Base-by-base conservation (phyloP, 1,140 invertebrate genomes). In the Leptinotarsa undecemlineata region DNA sequence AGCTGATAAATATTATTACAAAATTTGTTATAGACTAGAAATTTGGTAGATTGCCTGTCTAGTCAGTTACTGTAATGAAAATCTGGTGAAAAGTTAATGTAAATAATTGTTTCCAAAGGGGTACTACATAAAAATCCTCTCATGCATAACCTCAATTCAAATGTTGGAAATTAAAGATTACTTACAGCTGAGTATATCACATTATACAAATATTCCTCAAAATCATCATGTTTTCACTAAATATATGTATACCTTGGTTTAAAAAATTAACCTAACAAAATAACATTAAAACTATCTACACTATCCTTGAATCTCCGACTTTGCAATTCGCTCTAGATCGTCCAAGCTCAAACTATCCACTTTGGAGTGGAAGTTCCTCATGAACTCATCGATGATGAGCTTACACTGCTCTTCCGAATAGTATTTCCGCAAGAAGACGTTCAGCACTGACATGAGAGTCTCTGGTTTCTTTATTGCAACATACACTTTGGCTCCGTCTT, bases 381-480 rank as follows among this genome's bases (percentile, higher is more conserved):
- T 87, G 77, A 88, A 88, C 77, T 85, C 83, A 47, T 85, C 83
- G 1, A 86, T 81, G 13, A 88, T 81, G 11, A 78, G 48, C 48
- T 85, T 84, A 0, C 85, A 82, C 76, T 87, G 87, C 57, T 84
- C 82, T 69, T 88, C 86, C 23, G 81, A 80, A 76, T 88, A 88
- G 71, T 85, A 87, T 78, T 85, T 86, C 23, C 82, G 81, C 64
- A 88, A 84, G n/a, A 86, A 85, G 11, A 83, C 81, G 26, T 80
- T 78, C 5, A 88, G 81, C 8, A 84, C 82, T 23, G 83, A 81
- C 48, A 84, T 79, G 0, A 88, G 72, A n/a, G 81, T 79, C 68
- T 87, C 87, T 14, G 85, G 85, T 71, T 87, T 87, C 79, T 86
- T 87, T 4, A 88, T 81, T 11, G 87, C 84, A 13, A 88, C 78